Conservation (phyloP, 2,797 vertebrate genomes). For the Tangara arthus region DNA sequence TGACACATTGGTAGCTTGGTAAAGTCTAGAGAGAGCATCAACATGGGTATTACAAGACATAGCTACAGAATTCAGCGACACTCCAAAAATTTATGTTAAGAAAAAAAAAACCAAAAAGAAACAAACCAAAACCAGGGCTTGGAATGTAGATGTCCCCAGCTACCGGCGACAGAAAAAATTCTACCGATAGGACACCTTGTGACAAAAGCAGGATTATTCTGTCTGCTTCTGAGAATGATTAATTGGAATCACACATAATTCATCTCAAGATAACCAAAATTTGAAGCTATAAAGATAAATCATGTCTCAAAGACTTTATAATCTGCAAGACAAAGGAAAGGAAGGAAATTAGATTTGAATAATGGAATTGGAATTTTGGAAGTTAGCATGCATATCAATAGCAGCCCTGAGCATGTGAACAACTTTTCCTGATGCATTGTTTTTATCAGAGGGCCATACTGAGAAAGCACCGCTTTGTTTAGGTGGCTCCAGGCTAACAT, state of each 20-base stretch:
- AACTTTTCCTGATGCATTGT: background rate
- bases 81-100: background rate
- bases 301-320: background rate
- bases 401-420: background rate
- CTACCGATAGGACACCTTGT: background rate
- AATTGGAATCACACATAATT: background rate
- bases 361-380: background rate
- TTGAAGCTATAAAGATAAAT: background rate
- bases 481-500: background rate
- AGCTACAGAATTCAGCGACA: background rate
- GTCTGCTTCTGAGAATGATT: background rate
- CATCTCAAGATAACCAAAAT: background rate
- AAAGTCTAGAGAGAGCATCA: background rate
- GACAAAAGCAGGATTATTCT: background rate
- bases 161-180: background rate
- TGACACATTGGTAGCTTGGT: background rate
- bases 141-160: background rate
- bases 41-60: background rate
- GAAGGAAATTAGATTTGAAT: background rate
- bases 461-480: background rate
- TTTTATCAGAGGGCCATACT: background rate
- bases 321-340: background rate
- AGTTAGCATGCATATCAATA: background rate
- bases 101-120: rapidly evolving
- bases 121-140: background rate